phyloP scores from a whole-genome alignment of 2,113 vertebrate genomes.

The Falcunculus frontatus region DNA sequence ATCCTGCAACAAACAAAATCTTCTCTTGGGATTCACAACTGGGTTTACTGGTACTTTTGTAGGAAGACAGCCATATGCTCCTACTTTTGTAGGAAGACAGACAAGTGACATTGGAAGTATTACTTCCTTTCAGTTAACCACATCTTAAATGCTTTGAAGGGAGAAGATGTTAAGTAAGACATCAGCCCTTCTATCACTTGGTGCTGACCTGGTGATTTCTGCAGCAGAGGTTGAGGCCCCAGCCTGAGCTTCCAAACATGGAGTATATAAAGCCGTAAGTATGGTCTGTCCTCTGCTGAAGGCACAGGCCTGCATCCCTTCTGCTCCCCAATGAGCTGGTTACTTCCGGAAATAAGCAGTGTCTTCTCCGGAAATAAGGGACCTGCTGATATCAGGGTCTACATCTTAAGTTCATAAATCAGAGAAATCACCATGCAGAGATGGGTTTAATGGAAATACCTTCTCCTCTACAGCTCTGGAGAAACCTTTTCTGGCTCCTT shows the following conservation, averaged over 20 bases:
- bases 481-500: neutral
- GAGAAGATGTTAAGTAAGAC: neutral
- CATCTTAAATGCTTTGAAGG: neutral
- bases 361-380: neutral
- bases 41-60: neutral
- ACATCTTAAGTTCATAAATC: neutral
- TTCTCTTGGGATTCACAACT: neutral
- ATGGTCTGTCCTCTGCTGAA: neutral
- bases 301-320: neutral
- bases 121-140: neutral
- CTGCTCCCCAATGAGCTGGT: neutral
- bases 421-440: neutral
- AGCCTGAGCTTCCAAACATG: neutral
- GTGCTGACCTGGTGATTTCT: neutral
- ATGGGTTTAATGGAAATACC: neutral
- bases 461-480: neutral
- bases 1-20: neutral
- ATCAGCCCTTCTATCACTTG: neutral
- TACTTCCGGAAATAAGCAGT: neutral
- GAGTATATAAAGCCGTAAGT: neutral
- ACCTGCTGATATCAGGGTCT: neutral
- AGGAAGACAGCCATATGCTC: neutral
- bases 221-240: neutral
- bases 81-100: too few species aligned
- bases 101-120: neutral